Evolutionary conservation across 2,113 vertebrate genomes (phyloP).

Genomic region (Limnothrissa miodon): DNA sequence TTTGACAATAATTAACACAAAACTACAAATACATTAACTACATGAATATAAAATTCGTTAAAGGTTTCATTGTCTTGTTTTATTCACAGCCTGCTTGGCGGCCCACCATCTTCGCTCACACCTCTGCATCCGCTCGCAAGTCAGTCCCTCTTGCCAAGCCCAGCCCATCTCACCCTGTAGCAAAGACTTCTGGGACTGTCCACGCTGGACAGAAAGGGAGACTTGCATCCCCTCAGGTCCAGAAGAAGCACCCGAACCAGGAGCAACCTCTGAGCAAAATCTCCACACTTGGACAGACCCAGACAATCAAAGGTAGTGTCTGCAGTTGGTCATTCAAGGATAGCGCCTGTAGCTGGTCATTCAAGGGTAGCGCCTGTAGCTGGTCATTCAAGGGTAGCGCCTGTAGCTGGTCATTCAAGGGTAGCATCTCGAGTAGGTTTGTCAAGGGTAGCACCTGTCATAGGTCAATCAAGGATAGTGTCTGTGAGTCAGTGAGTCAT

Average conservation of each 20-base stretch:
- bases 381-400: no score
- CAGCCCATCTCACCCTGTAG: slow-evolving; percentile 17
- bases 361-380: no score
- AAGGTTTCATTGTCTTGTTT: neutral
- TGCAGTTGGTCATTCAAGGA: neutral
- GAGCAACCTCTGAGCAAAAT: neutral
- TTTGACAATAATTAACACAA: no score
- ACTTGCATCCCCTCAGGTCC: slow-evolving; percentile 35
- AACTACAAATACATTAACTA: no score
- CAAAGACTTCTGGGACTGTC: slow-evolving; percentile 13
- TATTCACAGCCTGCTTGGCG: slow-evolving; percentile 2
- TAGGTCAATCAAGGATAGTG: no score
- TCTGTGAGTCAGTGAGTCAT: no score
- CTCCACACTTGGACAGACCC: slow-evolving; percentile 11
- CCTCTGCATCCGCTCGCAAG: slow-evolving; percentile 40
- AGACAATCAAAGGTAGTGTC: slow-evolving; percentile 39
- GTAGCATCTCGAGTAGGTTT: no score
- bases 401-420: no score
- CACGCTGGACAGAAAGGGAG: slow-evolving; percentile 23
- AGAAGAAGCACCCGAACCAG: slow-evolving; percentile 38
- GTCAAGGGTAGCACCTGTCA: no score
- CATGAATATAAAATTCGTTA: no score
- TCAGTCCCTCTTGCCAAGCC: slow-evolving; percentile 31
- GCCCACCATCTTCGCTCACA: slow-evolving; percentile 23
- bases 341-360: no score